Evolutionary conservation across 2,888 invertebrate species (phyloP), one percentile per base, ranked within the genome.

Genomic region (Belgica antarctica): DNA sequence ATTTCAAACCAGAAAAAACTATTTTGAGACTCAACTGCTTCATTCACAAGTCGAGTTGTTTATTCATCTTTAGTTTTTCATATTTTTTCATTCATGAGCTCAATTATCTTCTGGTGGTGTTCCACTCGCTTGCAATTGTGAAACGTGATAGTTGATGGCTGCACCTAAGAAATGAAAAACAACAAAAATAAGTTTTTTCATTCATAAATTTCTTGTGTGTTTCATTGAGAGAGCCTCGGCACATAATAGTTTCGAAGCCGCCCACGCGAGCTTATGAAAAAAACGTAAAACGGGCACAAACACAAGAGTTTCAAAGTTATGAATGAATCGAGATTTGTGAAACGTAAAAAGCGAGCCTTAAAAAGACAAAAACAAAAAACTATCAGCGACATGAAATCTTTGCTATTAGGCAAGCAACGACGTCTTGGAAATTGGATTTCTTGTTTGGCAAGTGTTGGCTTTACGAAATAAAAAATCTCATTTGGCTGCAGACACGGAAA

Each of bases 161-260:
- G 47, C 52, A 31, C 66, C 52, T 27, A 66, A 52, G n/a, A 47
- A n/a, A 19, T 24, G 24, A 5, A 27, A 25, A 66, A 66, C 24
- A 66, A 66, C 36, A 65, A 47, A 24, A 66, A 46, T 27, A 66
- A 66, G 47, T 19, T 47, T n/a, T n/a, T 66, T 66, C 66, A 66
- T 66, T 66, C 66, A 66, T 66, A 66, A 66, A 66, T 66, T 66
- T 66, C 52, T 24, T 24, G 24, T 52, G 52, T 52, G 52, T 22
- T 52, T 22, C 52, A 52, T 25, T 47, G 47, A 22, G 19, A 36
- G 62, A 63, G 63, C 66, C 47, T 47, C 66, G 47, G 47, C 66
- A 66, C 66, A 66, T 66, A 66, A 66, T 66, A 66, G 66, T 46
- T 47, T 47, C 22, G n/a, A 66, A 17, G 15, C 19, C 66, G 66